These are phyloP conservation scores for Beris chalybata DNA, from an alignment of 2,888 invertebrate species.

Conservation along the genomic window DNA sequence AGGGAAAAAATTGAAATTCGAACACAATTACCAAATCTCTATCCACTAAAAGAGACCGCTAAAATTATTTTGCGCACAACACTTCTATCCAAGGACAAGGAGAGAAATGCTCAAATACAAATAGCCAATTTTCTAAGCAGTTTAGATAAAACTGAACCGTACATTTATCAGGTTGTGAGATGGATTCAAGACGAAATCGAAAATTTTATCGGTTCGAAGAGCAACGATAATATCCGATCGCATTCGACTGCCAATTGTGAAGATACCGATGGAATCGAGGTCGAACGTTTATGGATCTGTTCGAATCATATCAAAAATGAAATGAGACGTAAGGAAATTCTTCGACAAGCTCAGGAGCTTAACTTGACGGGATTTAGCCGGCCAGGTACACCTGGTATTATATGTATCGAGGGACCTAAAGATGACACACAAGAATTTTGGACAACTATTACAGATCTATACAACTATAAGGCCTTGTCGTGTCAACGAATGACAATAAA, in stretches of 20 bases:
- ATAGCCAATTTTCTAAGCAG: constrained; percentile 47
- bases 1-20: constrained; percentile 49
- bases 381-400: constrained; percentile 90
- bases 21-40: constrained; percentile 52
- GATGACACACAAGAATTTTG: constrained; percentile 80
- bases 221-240: constrained; percentile 45
- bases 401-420: constrained; percentile 83
- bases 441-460: constrained; percentile 72
- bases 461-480: constrained; percentile 51
- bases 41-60: constrained; percentile 52
- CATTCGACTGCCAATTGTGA: not conserved
- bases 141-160: constrained; percentile 67
- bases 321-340: constrained; percentile 77
- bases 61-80: constrained; percentile 48
- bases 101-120: constrained; percentile 45
- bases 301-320: constrained; percentile 94
- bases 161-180: constrained; percentile 70
- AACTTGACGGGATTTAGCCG: constrained; percentile 82
- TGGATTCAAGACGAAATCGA: constrained; percentile 79
- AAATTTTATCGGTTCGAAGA: not conserved
- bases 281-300: constrained; percentile 80
- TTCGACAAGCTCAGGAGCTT: constrained; percentile 70
- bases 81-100: constrained; percentile 47
- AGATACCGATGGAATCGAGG: constrained; percentile 33
- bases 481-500: constrained; percentile 85